Percentiles rank a stretch among this genome's conserved stretches.
phyloP scores from a whole-genome alignment of 2,797 vertebrate species.

The Paratrypauchen microcephalus region DNA sequence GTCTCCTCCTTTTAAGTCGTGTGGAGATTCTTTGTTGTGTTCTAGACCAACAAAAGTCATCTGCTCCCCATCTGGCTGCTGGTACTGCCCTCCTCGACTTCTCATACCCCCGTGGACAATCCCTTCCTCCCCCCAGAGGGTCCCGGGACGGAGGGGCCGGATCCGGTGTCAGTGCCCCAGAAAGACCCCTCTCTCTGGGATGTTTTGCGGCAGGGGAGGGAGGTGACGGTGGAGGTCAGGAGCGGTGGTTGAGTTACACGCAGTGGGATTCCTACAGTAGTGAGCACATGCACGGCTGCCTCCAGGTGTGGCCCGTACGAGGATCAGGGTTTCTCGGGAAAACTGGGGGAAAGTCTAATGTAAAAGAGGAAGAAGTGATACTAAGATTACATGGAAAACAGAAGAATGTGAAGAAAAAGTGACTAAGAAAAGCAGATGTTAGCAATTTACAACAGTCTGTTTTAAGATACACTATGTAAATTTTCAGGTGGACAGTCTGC shows the following conservation, averaged over 20 bases:
- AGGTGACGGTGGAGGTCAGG: conserved; percentile 29
- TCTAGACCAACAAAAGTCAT: conserved; percentile 63
- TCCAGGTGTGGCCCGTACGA: conserved; percentile 32
- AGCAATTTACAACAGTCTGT: not conserved
- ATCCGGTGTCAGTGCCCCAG: conserved; percentile 70
- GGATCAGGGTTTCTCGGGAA: conserved; percentile 7
- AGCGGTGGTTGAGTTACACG: conserved; percentile 49
- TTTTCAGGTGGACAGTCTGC: not conserved
- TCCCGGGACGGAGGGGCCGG: conserved; percentile 53
- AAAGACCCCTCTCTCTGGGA: conserved; percentile 64
- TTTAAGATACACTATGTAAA: not conserved
- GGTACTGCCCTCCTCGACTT: conserved; percentile 58
- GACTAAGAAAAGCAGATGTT: not conserved
- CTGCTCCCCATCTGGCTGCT: conserved; percentile 72
- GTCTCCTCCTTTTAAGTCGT: not conserved
- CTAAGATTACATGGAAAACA: not conserved
- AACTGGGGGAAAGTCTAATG: not conserved
- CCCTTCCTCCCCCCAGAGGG: conserved; percentile 44
- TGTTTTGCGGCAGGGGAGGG: conserved; percentile 26
- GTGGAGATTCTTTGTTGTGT: conserved; percentile 1
- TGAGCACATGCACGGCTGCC: conserved; percentile 20
- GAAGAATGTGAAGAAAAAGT: not conserved
- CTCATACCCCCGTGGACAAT: conserved; percentile 68
- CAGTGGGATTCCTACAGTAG: conserved; percentile 50
- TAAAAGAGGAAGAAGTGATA: not conserved